Conservation (phyloP, 2,113 vertebrate genomes). For the Macrotus californicus region DNA sequence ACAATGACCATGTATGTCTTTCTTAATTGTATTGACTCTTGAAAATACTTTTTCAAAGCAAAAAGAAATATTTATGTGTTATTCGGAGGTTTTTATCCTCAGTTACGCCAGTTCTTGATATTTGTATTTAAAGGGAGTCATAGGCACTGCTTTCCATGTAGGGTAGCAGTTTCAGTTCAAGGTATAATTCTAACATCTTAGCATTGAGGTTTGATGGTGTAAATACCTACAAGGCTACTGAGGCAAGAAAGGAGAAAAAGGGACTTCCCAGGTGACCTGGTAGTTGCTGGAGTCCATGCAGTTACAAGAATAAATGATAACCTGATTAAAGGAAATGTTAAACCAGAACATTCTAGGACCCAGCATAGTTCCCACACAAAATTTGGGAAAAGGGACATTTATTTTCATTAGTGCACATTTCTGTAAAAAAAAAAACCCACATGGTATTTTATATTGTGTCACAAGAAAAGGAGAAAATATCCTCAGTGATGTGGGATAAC, state of each 20-base stretch:
- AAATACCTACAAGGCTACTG: not conserved
- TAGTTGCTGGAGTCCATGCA: not conserved
- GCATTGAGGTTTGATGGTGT: not conserved
- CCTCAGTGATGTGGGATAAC: constrained; percentile 13
- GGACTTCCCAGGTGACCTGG: not conserved
- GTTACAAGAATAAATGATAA: not conserved
- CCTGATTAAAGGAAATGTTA: not conserved
- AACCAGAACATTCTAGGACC: not conserved
- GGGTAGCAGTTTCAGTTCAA: not conserved
- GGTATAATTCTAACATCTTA: not conserved
- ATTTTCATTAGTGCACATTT: constrained; percentile 30
- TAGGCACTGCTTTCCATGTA: not conserved
- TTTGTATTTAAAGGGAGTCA: not conserved
- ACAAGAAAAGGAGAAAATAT: not conserved
- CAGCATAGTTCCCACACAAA: not conserved
- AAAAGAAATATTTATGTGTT: not conserved
- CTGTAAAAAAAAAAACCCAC: not conserved
- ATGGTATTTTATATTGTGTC: constrained; percentile 18
- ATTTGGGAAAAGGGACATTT: not conserved
- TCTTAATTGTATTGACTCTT: not conserved
- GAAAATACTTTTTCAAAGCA: not conserved
- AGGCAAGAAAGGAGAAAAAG: not conserved
- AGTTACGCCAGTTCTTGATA: not conserved
- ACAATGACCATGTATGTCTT: not conserved
- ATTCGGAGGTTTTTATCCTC: not conserved